phyloP scores from a whole-genome alignment of 1,140 invertebrate genomes.

The Drosophila mauritiana region DNA sequence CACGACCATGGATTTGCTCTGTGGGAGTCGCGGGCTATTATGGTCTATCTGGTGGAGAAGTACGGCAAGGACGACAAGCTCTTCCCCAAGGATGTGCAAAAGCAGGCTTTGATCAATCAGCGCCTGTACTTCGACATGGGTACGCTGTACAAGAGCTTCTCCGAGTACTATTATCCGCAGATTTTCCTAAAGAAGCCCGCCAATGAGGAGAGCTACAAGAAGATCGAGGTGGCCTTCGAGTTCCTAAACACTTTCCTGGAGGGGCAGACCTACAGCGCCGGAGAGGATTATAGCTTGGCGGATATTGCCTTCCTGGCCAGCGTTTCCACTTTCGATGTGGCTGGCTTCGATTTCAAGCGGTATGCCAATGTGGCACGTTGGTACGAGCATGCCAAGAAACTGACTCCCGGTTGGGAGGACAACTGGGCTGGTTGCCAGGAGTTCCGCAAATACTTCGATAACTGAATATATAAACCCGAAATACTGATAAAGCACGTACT shows the following conservation, averaged over 20 bases:
- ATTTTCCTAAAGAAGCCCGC: constrained; percentile 87
- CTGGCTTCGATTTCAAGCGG: constrained; percentile 88
- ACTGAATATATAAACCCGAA: constrained; percentile 6
- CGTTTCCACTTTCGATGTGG: constrained; percentile 88
- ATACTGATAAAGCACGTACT: too few relatives aligned
- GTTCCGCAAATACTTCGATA: constrained; percentile 63
- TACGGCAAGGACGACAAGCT: constrained; percentile 87
- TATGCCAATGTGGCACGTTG: constrained; percentile 89
- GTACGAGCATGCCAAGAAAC: constrained; percentile 88
- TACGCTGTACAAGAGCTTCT: constrained; percentile 87
- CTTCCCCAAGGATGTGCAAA: constrained; percentile 88
- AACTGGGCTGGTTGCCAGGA: constrained; percentile 85
- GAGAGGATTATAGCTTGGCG: constrained; percentile 90
- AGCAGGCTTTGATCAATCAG: constrained; percentile 89
- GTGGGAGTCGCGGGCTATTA: constrained; percentile 84
- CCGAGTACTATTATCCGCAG: constrained; percentile 89
- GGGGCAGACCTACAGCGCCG: constrained; percentile 87
- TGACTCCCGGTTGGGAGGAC: constrained; percentile 90
- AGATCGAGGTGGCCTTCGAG: constrained; percentile 87
- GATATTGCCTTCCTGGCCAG: constrained; percentile 88
- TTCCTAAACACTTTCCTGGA: constrained; percentile 89
- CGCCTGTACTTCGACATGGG: constrained; percentile 90
- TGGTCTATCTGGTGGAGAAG: constrained; percentile 86
- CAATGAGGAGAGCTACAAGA: constrained; percentile 88
- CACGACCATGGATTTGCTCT: constrained; percentile 58